Evolutionary conservation across 1,140 invertebrate genomes (phyloP).

Genomic region (Drosophila grimshawi): DNA sequence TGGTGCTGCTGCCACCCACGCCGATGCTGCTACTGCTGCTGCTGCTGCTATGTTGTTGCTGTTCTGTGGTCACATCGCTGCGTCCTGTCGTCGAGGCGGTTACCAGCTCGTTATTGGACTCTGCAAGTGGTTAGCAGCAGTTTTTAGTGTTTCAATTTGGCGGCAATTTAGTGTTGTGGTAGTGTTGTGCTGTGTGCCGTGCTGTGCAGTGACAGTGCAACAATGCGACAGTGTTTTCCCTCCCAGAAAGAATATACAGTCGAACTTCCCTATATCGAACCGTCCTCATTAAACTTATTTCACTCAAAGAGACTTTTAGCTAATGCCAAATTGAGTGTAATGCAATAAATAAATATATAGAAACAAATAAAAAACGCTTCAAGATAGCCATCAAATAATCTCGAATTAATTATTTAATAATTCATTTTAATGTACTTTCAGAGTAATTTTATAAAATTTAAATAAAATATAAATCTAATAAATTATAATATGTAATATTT

Average conservation of each 20-base stretch:
- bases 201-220: slow-evolving; percentile 5
- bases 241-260: slow-evolving; percentile 6
- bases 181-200: slow-evolving; percentile 14
- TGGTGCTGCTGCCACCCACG: slow-evolving; percentile 51
- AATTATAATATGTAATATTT: not conserved
- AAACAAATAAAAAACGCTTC: too few relatives aligned
- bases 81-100: slow-evolving; percentile 75
- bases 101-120: slow-evolving; percentile 73
- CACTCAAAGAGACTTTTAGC: not conserved
- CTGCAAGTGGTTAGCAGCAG: slow-evolving; percentile 64
- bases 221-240: slow-evolving; percentile 6
- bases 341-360: too few relatives aligned
- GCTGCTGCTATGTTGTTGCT: slow-evolving; percentile 56
- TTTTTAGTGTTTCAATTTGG: slow-evolving; percentile 55
- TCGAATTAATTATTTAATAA: too few relatives aligned
- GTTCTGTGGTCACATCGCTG: slow-evolving; percentile 72
- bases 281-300: too few relatives aligned
- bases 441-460: too few relatives aligned
- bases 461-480: not conserved
- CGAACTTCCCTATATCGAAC: not conserved
- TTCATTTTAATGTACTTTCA: too few relatives aligned
- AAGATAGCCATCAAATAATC: too few relatives aligned
- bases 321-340: too few relatives aligned
- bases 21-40: slow-evolving; percentile 42
- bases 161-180: slow-evolving; percentile 6